A percentile compares a stretch with the other conserved stretches of the same genome.
phyloP scores from a whole-genome alignment of 1,140 invertebrate species.

The Drosophila nigromelanica region DNA sequence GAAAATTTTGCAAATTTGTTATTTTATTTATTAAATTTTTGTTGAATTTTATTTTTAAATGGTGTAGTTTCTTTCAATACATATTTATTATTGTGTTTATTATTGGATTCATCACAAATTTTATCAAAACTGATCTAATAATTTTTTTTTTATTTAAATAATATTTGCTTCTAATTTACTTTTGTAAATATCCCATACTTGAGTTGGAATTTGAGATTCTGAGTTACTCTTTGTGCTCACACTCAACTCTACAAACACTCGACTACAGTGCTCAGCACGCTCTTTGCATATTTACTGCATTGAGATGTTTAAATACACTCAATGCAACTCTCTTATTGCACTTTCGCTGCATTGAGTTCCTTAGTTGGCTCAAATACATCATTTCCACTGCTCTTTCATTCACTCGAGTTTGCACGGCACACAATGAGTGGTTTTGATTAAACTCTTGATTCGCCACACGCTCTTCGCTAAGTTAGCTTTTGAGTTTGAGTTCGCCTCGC shows the following conservation, averaged over 20 bases:
- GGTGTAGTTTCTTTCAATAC: too few species aligned
- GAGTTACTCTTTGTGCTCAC: too few species aligned
- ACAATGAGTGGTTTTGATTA: background rate
- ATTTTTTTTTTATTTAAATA: too few species aligned
- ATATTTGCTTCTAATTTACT: too few species aligned
- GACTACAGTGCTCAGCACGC: background rate
- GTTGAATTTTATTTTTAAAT: too few species aligned
- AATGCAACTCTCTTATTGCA: background rate
- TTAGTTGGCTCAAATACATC: background rate
- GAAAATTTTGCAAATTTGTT: too few species aligned
- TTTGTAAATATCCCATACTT: too few species aligned
- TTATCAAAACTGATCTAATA: too few species aligned
- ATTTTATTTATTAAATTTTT: too few species aligned
- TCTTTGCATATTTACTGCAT: background rate
- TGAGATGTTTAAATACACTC: background rate
- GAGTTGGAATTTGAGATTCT: too few species aligned
- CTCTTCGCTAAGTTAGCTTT: constrained; percentile 17
- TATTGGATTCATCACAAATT: too few species aligned
- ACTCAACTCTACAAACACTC: background rate
- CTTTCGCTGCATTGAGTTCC: constrained; percentile 10
- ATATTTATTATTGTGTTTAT: too few species aligned
- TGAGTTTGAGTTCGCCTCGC: constrained; percentile 9
- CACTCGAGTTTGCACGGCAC: background rate
- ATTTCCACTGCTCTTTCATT: constrained; percentile 3
- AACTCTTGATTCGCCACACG: background rate